Evolutionary conservation across 2,888 invertebrate species (phyloP).

Genomic region (Nesidiocoris tenuis): DNA sequence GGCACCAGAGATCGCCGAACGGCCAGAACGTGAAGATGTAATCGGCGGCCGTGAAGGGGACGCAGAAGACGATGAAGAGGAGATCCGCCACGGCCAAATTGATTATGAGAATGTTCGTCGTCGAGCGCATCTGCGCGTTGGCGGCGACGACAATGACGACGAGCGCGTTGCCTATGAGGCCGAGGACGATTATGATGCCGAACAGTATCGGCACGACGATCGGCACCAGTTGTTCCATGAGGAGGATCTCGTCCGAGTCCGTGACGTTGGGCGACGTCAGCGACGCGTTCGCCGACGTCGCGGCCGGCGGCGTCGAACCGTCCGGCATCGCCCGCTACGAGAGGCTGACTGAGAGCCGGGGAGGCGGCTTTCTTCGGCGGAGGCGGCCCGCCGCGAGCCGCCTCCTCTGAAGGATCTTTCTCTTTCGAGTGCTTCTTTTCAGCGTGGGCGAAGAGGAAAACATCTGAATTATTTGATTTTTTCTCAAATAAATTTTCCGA

Average conservation of each 20-base stretch:
- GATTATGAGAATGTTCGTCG: conserved; percentile 88
- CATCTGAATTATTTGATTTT: too few relatives aligned
- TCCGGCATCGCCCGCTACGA: not conserved
- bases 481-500: too few relatives aligned
- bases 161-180: conserved; percentile 84
- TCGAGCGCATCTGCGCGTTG: conserved; percentile 88
- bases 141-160: conserved; percentile 82
- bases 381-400: too few relatives aligned
- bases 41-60: conserved; percentile 89
- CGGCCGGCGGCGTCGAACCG: not conserved
- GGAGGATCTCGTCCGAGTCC: conserved; percentile 28
- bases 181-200: conserved; percentile 80
- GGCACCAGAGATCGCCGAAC: conserved; percentile 87
- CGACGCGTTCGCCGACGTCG: not conserved
- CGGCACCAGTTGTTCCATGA: conserved; percentile 64
- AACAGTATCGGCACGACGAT: conserved; percentile 79
- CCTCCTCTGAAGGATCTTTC: too few relatives aligned
- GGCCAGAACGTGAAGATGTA: conserved; percentile 87
- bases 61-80: conserved; percentile 88
- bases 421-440: too few relatives aligned
- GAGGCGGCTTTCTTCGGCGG: too few relatives aligned
- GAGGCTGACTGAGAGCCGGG: not conserved
- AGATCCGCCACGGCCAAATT: conserved; percentile 88
- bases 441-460: too few relatives aligned
- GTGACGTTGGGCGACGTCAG: conserved; percentile 8